Conservation (phyloP, 2,888 invertebrate genomes). For the Ariolimax columbianus region DNA sequence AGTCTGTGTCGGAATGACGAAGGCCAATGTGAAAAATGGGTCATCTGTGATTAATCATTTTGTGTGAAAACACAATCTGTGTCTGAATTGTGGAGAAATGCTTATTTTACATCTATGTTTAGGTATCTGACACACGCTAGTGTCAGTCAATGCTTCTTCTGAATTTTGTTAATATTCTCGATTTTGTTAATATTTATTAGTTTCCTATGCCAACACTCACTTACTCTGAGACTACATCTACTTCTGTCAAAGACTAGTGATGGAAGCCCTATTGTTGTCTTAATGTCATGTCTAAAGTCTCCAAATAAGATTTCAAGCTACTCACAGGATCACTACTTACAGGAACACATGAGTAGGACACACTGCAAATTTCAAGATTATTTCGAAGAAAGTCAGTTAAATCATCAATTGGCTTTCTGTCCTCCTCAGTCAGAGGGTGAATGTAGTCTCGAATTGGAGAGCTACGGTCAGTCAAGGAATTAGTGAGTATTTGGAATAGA, state of each 20-base stretch:
- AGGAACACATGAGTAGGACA: background rate
- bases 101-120: too few relatives aligned
- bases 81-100: too few relatives aligned
- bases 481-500: background rate
- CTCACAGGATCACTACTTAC: slow-evolving; percentile 19
- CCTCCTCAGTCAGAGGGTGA: slow-evolving; percentile 33
- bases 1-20: too few relatives aligned
- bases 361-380: slow-evolving; percentile 6
- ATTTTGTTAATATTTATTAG: too few relatives aligned
- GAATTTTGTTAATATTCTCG: too few relatives aligned
- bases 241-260: background rate
- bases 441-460: background rate
- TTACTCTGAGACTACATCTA: background rate
- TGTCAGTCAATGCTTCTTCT: too few relatives aligned
- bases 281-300: background rate
- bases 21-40: too few relatives aligned
- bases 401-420: slow-evolving; percentile 26
- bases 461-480: background rate
- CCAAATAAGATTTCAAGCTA: slow-evolving; percentile 14
- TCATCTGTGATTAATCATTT: too few relatives aligned
- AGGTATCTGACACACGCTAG: too few relatives aligned
- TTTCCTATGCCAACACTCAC: background rate
- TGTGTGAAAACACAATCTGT: too few relatives aligned
- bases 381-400: slow-evolving; percentile 26
- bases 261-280: background rate